Percentiles rank a stretch among this genome's conserved stretches.
These are phyloP conservation scores for Drosophila mimica DNA, from an alignment of 2,888 invertebrate genomes.

Conservation along the genomic window DNA sequence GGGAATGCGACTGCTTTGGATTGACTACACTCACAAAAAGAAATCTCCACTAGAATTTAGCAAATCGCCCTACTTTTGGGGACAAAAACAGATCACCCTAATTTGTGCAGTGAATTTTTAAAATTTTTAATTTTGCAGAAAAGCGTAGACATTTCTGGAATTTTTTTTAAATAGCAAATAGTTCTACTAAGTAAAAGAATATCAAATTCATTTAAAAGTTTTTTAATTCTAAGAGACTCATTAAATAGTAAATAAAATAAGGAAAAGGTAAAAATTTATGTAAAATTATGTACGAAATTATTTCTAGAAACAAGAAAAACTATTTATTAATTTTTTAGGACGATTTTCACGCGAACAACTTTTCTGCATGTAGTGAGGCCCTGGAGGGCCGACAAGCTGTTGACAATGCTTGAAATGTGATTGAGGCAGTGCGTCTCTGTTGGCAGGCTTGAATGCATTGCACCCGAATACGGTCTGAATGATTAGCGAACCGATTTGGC, in stretches of 20 bases:
- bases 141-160: too few relatives aligned
- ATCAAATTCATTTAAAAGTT: not conserved
- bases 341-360: not conserved
- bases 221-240: not conserved
- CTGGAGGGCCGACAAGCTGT: slow-evolving; percentile 33
- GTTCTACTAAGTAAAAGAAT: not conserved
- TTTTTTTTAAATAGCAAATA: not conserved
- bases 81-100: not conserved
- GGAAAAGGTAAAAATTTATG: not conserved
- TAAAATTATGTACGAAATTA: not conserved
- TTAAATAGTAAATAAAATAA: not conserved
- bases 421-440: slow-evolving; percentile 60
- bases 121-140: not conserved
- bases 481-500: slow-evolving; percentile 79
- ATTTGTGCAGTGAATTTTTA: not conserved
- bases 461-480: slow-evolving; percentile 46
- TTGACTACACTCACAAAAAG: slow-evolving; percentile 6
- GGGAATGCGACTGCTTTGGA: slow-evolving; percentile 7
- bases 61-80: not conserved
- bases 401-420: slow-evolving; percentile 60
- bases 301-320: not conserved
- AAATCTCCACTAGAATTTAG: not conserved
- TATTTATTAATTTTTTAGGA: not conserved
- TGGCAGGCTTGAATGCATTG: slow-evolving; percentile 46
- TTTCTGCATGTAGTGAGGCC: not conserved